These are phyloP conservation scores for Helicoverpa assulta DNA, from an alignment of 2,888 invertebrate genomes.

Conservation along the genomic window DNA sequence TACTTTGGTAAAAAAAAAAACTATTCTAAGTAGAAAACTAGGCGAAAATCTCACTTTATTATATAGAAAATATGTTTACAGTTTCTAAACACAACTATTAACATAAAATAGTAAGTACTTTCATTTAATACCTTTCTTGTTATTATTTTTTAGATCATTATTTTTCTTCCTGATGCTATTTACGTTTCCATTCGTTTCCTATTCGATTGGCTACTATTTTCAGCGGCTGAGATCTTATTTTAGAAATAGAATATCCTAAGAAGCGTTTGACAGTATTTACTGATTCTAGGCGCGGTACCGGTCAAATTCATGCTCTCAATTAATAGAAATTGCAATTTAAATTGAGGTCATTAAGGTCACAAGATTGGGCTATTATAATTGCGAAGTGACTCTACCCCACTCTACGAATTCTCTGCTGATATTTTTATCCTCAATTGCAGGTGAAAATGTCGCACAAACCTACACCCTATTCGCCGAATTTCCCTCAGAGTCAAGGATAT, in stretches of 20 bases:
- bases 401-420: neutral
- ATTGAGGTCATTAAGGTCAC: conserved; percentile 22
- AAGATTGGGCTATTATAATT: neutral
- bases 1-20: conserved; percentile 5
- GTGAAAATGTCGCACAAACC: conserved; percentile 86
- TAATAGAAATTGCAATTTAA: conserved; percentile 8
- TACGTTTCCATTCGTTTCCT: conserved; percentile 15
- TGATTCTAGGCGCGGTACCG: conserved; percentile 31
- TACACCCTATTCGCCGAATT: conserved; percentile 85
- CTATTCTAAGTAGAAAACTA: neutral
- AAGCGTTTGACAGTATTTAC: conserved; percentile 14
- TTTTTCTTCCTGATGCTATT: conserved; percentile 1
- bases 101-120: conserved; percentile 16
- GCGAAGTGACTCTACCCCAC: neutral
- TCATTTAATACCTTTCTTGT: neutral
- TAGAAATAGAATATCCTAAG: conserved; percentile 23
- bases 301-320: conserved; percentile 6
- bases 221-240: conserved; percentile 29
- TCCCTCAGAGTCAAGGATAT: conserved; percentile 84
- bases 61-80: conserved; percentile 19
- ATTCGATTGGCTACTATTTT: conserved; percentile 44
- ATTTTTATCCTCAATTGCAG: conserved; percentile 45
- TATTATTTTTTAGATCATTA: neutral
- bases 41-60: conserved; percentile 3
- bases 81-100: neutral